phyloP scores from a whole-genome alignment of 1,140 invertebrate species.

The Epicauta chinensis region DNA sequence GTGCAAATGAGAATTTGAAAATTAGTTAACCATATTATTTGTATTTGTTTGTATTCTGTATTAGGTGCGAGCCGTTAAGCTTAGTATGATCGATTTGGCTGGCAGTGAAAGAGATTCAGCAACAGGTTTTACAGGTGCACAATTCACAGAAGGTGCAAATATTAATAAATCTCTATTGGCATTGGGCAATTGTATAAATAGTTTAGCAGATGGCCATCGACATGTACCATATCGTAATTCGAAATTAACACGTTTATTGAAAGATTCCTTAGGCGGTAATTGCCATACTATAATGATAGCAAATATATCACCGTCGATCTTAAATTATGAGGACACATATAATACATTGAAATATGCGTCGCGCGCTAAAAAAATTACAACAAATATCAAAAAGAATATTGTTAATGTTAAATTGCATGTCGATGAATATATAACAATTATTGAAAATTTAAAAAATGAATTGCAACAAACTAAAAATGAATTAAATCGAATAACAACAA shows the following conservation, averaged over 20 bases:
- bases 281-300: constrained; percentile 98
- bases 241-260: constrained; percentile 90
- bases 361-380: constrained; percentile 75
- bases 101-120: constrained; percentile 88
- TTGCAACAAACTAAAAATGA: constrained; percentile 8
- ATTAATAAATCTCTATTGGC: constrained; percentile 91
- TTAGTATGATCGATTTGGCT: constrained; percentile 93
- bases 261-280: constrained; percentile 94
- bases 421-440: constrained; percentile 55
- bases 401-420: constrained; percentile 55
- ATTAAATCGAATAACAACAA: not conserved
- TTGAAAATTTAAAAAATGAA: constrained; percentile 51
- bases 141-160: constrained; percentile 91
- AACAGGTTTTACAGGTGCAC: constrained; percentile 62
- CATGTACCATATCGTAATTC: constrained; percentile 89
- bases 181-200: constrained; percentile 93
- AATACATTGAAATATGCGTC: constrained; percentile 91
- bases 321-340: constrained; percentile 91
- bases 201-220: constrained; percentile 69
- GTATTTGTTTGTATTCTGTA: constrained; percentile 6
- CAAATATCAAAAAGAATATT: constrained; percentile 58
- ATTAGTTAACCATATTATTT: too few relatives aligned
- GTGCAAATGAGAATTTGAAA: too few relatives aligned
- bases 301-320: constrained; percentile 76
- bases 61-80: constrained; percentile 58